Percentiles rank a stretch among this genome's conserved stretches.
Conservation (phyloP, 2,113 vertebrate genomes). For the Psephotus haematonotus region DNA sequence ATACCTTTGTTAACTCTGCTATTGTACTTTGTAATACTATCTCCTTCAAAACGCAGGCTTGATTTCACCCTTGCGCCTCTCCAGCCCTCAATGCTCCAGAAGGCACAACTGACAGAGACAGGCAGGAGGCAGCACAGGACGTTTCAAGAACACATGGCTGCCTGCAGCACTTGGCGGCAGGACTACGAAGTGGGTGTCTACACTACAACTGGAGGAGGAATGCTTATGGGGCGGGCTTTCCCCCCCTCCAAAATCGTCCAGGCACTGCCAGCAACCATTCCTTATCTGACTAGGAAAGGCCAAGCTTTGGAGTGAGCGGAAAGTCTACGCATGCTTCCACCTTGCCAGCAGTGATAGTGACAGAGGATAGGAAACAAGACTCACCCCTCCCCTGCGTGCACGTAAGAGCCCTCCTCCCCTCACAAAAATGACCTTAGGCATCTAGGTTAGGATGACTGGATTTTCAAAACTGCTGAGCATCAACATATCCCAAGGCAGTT, state of each 20-base stretch:
- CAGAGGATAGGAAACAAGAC: not conserved
- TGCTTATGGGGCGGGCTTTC: not conserved
- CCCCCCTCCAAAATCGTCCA: not conserved
- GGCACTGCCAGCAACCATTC: not conserved
- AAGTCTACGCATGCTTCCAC: not conserved
- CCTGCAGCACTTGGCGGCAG: not conserved
- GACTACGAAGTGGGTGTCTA: slow-evolving; percentile 5
- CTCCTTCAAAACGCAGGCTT: not conserved
- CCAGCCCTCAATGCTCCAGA: not conserved
- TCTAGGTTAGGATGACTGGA: slow-evolving; percentile 55
- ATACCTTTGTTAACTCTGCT: slow-evolving; percentile 58
- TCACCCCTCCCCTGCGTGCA: not conserved
- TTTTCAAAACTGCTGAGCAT: slow-evolving; percentile 58
- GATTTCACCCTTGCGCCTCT: slow-evolving; percentile 3
- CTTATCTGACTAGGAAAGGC: not conserved
- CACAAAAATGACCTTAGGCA: slow-evolving; percentile 42
- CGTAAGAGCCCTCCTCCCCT: slow-evolving; percentile 10
- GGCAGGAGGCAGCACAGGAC: slow-evolving; percentile 80
- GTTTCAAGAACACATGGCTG: slow-evolving; percentile 47
- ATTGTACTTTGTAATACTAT: slow-evolving; percentile 51
- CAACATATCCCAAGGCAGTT: slow-evolving; percentile 41
- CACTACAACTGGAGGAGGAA: not conserved
- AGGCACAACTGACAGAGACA: slow-evolving; percentile 25
- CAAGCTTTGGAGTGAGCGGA: not conserved
- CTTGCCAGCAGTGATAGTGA: not conserved